phyloP scores from a whole-genome alignment of 2,113 vertebrate species.

The Ellobius talpinus region DNA sequence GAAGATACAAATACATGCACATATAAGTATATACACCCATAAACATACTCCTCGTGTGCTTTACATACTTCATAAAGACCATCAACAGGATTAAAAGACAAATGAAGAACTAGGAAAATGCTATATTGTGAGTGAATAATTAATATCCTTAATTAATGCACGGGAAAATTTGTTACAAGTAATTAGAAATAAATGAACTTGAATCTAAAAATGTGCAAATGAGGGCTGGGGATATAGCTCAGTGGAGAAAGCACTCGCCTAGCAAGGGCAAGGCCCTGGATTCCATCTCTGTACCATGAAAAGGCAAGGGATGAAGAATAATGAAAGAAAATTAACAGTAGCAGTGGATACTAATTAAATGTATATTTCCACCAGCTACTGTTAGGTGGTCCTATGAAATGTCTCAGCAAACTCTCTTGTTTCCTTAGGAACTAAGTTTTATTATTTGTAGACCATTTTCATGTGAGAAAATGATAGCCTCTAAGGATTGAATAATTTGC shows the following conservation, averaged over 20 bases:
- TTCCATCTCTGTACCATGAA: not conserved
- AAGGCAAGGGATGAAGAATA: not conserved
- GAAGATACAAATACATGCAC: not conserved
- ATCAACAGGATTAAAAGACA: not conserved
- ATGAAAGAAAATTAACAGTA: not conserved
- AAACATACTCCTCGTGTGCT: too few relatives aligned
- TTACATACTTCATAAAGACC: not conserved
- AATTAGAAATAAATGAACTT: conserved; percentile 25
- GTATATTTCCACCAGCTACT: not conserved
- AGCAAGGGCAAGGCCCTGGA: not conserved
- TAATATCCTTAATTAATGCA: not conserved
- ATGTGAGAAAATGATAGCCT: not conserved
- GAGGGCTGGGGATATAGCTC: not conserved
- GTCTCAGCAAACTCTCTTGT: not conserved
- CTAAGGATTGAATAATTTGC: not conserved
- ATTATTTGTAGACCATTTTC: not conserved
- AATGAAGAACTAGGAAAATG: conserved; percentile 12
- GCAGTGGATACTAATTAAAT: not conserved
- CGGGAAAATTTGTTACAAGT: not conserved
- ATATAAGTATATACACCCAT: not conserved
- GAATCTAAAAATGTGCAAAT: not conserved
- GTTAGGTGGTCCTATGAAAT: not conserved
- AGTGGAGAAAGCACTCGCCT: not conserved
- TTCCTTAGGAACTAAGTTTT: not conserved
- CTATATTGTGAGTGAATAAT: not conserved